Conservation (phyloP, 2,797 vertebrate species). For the Atherinosoma microstoma region DNA sequence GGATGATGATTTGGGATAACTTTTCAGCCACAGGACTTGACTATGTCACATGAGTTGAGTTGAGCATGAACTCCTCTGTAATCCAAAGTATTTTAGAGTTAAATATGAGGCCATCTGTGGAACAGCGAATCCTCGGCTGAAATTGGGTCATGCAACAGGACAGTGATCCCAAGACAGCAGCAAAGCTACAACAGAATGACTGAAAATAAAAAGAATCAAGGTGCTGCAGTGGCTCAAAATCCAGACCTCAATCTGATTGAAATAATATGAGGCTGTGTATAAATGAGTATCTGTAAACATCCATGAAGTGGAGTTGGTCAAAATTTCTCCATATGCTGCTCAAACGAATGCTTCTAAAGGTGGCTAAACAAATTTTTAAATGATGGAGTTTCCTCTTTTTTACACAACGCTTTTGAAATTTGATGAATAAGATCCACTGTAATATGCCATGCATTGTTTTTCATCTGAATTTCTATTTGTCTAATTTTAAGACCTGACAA, state of each 20-base stretch:
- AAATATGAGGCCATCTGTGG: background rate
- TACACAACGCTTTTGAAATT: background rate
- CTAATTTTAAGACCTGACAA: background rate
- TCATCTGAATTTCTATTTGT: background rate
- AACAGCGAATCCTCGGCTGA: background rate
- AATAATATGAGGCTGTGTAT: background rate
- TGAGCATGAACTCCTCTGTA: background rate
- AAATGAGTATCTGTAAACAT: background rate
- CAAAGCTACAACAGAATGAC: background rate
- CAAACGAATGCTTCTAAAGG: too few species aligned
- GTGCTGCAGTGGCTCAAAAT: background rate
- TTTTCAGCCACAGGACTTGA: background rate
- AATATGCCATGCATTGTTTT: background rate
- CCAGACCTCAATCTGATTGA: background rate
- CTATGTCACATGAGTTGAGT: background rate
- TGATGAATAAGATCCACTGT: background rate
- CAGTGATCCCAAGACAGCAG: background rate
- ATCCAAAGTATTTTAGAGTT: background rate
- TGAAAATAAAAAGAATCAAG: background rate
- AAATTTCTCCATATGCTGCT: background rate
- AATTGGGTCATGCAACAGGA: background rate
- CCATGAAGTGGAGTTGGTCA: background rate
- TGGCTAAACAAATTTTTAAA: too few species aligned
- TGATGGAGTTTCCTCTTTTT: too few species aligned
- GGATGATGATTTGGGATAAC: background rate